Evolutionary conservation across 2,113 vertebrate species (phyloP).

Genomic region (Pogona vitticeps): DNA sequence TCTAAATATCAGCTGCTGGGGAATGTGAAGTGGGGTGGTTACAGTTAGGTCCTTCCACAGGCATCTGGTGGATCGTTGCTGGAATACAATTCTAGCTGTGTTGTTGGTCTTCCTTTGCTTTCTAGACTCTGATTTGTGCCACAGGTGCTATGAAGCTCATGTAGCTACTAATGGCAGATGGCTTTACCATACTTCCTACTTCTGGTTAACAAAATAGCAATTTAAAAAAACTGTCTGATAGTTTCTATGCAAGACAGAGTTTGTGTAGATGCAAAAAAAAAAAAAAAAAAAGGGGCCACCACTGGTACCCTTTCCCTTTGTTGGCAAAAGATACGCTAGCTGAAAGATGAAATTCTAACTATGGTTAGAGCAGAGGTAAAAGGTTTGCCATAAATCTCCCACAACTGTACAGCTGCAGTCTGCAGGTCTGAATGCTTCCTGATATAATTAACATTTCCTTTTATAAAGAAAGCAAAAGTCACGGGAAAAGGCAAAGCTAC

Average conservation of each 20-base stretch:
- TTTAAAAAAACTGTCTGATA: neutral
- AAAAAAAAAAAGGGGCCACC: neutral
- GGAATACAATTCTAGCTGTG: neutral
- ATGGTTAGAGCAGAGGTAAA: neutral
- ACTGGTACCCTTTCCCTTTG: neutral
- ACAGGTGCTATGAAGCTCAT: neutral
- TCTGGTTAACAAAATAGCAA: neutral
- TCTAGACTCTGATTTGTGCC: neutral
- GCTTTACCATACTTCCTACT: neutral
- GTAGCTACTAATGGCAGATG: neutral
- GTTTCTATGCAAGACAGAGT: neutral
- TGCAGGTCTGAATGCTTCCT: neutral
- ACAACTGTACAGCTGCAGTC: neutral
- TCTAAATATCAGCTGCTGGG: neutral
- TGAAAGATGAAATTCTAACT: neutral
- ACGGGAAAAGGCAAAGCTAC: neutral
- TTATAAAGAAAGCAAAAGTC: neutral
- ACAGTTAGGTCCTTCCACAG: neutral
- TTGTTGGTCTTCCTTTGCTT: neutral
- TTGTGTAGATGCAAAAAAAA: neutral
- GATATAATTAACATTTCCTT: neutral
- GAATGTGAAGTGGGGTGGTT: neutral
- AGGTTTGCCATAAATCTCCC: neutral
- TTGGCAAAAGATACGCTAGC: neutral
- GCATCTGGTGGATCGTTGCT: neutral